Base-by-base conservation (phyloP, 2,888 invertebrate genomes). In the Tenthredo amoena region DNA sequence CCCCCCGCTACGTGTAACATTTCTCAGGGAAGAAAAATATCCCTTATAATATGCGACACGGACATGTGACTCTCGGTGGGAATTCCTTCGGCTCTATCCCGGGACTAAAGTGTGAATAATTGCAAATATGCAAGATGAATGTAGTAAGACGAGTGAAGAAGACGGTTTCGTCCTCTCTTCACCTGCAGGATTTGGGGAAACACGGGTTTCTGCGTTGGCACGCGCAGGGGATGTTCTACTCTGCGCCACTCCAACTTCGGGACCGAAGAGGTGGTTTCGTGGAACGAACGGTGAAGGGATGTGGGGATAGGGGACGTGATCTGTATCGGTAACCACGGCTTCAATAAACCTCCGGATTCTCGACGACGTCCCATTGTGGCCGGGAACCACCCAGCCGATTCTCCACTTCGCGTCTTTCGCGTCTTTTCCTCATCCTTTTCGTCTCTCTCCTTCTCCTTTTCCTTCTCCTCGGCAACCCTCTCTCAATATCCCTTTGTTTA, bases 341-440 rank as follows among this genome's bases (percentile, higher is more conserved):
- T 92, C 92, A 92, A 92, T 92, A 92, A 92, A 92, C 92, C 91
- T 91, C 91, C 88, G 91, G 92, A 92, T 93, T 92, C 91, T 89
- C 89, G 88, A 87, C 91, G 90, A 91, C 91, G 91, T 90, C 90
- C 91, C 90, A 92, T 92, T 92, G 92, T 92, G 90, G 90, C 90
- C 90, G 89, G 84, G 85, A 85, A 85, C 90, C 90, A 90, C 89
- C 91, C 89, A 31, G 31, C 37, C 81, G 62, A 81, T 37, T 50
- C 47, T 81, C 81, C 34, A 58, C 58, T 62, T 18, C 86, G 89
- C 88, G 89, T 89, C 88, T 43, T 31, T 84, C 85, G 71, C 84
- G 74, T 86, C 86, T 86, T 85, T 40, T 43, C 62, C 71, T 77
- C 58, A 74, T 50, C 62, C 40, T 84, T 37, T 55, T 55, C 50